Evolutionary conservation across 1,140 invertebrate species (phyloP).

Genomic region (Heliconius eleuchia): DNA sequence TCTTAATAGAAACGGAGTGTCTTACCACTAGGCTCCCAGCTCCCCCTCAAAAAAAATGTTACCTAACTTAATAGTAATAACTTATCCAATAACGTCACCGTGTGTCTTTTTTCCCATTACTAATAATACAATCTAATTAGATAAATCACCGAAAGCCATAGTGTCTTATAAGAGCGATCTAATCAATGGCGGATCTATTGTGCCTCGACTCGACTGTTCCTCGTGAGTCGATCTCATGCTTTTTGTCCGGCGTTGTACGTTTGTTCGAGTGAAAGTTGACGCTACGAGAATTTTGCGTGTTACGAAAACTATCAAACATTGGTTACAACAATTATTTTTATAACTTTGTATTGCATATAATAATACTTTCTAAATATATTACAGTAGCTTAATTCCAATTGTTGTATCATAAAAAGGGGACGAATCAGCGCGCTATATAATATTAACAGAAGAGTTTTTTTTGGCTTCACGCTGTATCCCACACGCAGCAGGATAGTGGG

Average conservation of each 20-base stretch:
- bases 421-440: too few species aligned
- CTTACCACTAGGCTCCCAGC: too few species aligned
- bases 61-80: neutral
- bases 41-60: neutral
- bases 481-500: too few species aligned
- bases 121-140: neutral
- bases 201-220: conserved; percentile 37
- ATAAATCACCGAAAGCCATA: neutral
- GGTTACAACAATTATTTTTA: conserved; percentile 45
- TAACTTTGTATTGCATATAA: neutral
- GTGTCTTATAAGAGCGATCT: neutral
- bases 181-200: conserved; percentile 52
- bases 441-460: too few species aligned
- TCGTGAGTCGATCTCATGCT: conserved; percentile 61
- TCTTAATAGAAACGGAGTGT: too few species aligned
- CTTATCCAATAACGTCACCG: neutral
- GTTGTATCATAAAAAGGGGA: neutral
- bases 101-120: neutral
- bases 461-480: too few species aligned
- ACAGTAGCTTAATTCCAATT: neutral
- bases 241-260: conserved; percentile 44
- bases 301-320: conserved; percentile 59
- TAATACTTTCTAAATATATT: neutral
- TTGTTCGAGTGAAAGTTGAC: conserved; percentile 72
- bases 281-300: conserved; percentile 62